Conservation (phyloP, 2,113 vertebrate genomes). For the Onychorhynchus coronatus region DNA sequence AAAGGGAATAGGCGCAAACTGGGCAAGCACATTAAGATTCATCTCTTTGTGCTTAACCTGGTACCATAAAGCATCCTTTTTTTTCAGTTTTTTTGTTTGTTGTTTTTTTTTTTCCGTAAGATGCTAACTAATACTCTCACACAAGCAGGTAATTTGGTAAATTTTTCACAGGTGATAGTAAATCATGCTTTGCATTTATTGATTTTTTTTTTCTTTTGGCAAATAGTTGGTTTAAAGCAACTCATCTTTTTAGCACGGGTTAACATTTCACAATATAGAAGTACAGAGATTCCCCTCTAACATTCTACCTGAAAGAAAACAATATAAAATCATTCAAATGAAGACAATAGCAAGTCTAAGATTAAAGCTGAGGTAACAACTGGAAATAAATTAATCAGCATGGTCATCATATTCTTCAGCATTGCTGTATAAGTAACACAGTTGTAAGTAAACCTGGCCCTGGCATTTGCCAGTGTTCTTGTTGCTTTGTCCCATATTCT, state of each 20-base stretch:
- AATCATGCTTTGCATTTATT: background rate
- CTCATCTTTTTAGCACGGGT: background rate
- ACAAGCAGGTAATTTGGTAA: background rate
- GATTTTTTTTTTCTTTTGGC: background rate
- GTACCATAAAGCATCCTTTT: background rate
- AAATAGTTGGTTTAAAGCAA: background rate
- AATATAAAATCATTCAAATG: background rate
- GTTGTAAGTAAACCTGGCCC: background rate
- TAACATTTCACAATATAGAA: background rate
- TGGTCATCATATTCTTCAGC: background rate
- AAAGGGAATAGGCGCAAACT: background rate
- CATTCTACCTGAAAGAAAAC: background rate
- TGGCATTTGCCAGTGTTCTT: background rate
- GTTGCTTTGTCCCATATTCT: background rate
- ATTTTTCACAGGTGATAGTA: background rate
- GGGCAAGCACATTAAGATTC: background rate
- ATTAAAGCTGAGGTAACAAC: background rate
- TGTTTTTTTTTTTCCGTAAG: background rate
- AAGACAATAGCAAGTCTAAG: background rate
- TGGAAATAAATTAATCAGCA: background rate
- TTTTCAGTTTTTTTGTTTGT: too few species aligned
- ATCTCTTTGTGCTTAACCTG: background rate
- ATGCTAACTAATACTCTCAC: background rate
- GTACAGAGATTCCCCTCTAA: background rate
- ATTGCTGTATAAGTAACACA: background rate